Evolutionary conservation across 2,797 vertebrate species (phyloP), one percentile per base, ranked within the genome.

Genomic region (Anabas testudineus): DNA sequence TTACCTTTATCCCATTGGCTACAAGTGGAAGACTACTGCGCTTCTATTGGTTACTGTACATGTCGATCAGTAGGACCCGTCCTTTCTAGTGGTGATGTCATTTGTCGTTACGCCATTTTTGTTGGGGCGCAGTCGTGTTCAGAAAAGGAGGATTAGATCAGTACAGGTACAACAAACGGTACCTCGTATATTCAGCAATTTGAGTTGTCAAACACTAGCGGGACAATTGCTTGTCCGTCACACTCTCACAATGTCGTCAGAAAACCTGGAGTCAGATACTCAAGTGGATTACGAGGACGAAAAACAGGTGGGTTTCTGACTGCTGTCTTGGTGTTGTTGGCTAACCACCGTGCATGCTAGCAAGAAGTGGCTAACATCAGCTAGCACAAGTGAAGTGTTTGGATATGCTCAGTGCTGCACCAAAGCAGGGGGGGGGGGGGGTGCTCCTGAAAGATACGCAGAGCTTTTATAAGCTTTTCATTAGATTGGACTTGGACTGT

Each of bases 231-330:
- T 43, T 65, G 75, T 64, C 71, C 58, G 42, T 15, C 65, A 63
- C 72, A 43, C 62, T 18, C 61, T 49, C 68, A 64, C 53, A 32
- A 95, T 95, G 94, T 95, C 93, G 58, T 88, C 93, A 71, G 94
- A 94, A 80, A 93, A 93, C 84, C 89, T 90, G 85, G 92, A 94
- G 75, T 86, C 90, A 59, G 94, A 94, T 79, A 91, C 92, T 70
- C 92, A 91, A 71, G 76, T 91, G 85, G 93, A 94, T 64, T 92
- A 91, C 74, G 88, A 93, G 74, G 93, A 94, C 75, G 94, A 95
- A 86, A 95, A 93, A 88, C 94, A 95, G 94, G 94, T 95, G 88
- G 75, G 93, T 81, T 84, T 49, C 5, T 66, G 26, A 21, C 74
- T 74, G 81, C 81, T 82, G 75, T 67, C 62, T 74, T 69, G 47